Evolutionary conservation across 2,797 vertebrate genomes (phyloP).

Genomic region (Amniataba percoides): DNA sequence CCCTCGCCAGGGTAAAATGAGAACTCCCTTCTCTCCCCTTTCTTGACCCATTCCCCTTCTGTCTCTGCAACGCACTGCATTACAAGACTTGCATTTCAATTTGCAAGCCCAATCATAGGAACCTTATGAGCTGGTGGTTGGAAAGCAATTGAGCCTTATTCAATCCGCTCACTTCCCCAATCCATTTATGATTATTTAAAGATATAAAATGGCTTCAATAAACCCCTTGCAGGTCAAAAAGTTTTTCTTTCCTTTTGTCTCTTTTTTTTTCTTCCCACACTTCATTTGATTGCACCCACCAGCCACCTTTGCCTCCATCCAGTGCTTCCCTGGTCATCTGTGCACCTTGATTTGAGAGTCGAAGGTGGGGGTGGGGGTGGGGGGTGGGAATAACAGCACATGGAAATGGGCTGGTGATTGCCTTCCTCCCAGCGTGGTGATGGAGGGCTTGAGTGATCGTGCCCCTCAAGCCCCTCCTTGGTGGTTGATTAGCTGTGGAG

Average conservation of each 20-base stretch:
- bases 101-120: slow-evolving; percentile 77
- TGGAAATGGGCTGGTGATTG: slow-evolving; percentile 85
- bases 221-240: slow-evolving; percentile 25
- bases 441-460: slow-evolving; percentile 78
- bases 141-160: slow-evolving; percentile 68
- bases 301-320: slow-evolving; percentile 58
- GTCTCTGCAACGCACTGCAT: slow-evolving; percentile 67
- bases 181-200: slow-evolving; percentile 72
- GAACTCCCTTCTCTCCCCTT: slow-evolving; percentile 68
- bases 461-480: slow-evolving; percentile 73
- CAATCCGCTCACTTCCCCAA: slow-evolving; percentile 54
- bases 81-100: slow-evolving; percentile 79
- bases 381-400: slow-evolving; percentile 61
- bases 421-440: slow-evolving; percentile 74
- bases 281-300: slow-evolving; percentile 72
- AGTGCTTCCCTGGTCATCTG: slow-evolving; percentile 68
- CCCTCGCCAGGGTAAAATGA: slow-evolving; percentile 68
- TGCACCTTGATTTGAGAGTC: slow-evolving; percentile 80
- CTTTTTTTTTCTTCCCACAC: slow-evolving; percentile 27
- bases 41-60: slow-evolving; percentile 55
- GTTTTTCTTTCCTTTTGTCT: slow-evolving; percentile 18
- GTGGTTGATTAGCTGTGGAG: slow-evolving; percentile 85
- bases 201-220: slow-evolving; percentile 56
- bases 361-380: slow-evolving; percentile 41
- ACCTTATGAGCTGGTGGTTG: slow-evolving; percentile 67